phyloP scores from a whole-genome alignment of 2,113 vertebrate genomes.

The Tachycineta bicolor region DNA sequence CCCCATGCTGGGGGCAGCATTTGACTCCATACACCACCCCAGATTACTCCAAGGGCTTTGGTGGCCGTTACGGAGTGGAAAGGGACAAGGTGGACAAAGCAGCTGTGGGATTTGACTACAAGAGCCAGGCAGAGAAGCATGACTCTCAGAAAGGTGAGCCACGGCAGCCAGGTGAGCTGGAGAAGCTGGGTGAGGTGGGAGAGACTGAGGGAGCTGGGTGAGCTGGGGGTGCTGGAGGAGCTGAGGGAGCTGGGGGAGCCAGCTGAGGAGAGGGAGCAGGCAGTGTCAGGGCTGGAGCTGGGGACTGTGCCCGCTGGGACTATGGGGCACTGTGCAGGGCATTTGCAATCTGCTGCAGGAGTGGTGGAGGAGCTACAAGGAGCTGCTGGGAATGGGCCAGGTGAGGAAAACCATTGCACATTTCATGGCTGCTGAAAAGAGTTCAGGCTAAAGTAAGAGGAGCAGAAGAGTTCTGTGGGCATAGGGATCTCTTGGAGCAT shows the following conservation, averaged over 20 bases:
- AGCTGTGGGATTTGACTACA: constrained; percentile 88
- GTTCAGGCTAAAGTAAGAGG: not conserved
- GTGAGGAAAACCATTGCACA: not conserved
- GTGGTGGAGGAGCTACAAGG: not conserved
- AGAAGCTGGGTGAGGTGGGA: constrained; percentile 26
- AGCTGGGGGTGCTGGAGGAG: not conserved
- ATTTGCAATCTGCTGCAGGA: not conserved
- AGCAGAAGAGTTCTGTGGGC: not conserved
- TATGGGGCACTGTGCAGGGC: not conserved
- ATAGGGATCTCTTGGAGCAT: not conserved
- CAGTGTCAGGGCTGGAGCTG: not conserved
- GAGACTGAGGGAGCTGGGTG: not conserved
- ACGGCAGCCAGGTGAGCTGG: not conserved
- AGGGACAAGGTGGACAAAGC: constrained; percentile 86
- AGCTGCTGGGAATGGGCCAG: not conserved
- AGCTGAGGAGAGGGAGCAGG: not conserved
- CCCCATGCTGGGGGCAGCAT: not conserved
- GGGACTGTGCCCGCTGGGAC: not conserved
- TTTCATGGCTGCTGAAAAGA: not conserved
- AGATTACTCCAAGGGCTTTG: constrained; percentile 91
- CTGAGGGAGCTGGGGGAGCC: too few species aligned
- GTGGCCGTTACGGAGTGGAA: constrained; percentile 88
- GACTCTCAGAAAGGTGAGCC: constrained; percentile 86
- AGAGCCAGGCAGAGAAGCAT: constrained; percentile 86
- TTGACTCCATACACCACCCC: not conserved